Evolutionary conservation across 2,797 vertebrate species (phyloP).

Genomic region (Schizopygopsis malacanthus): DNA sequence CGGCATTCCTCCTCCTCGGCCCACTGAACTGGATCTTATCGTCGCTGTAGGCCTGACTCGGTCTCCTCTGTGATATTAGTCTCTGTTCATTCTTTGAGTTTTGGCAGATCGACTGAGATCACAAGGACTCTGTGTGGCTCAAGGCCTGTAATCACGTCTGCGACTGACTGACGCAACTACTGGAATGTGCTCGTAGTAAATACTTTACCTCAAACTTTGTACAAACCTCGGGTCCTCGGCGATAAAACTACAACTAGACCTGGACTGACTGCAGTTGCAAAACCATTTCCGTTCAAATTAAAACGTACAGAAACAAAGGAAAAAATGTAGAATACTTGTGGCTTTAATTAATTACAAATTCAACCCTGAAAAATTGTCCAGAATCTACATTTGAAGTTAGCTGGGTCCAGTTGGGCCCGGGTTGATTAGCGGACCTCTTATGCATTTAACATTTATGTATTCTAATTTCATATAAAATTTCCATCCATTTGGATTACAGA

Average conservation of each 20-base stretch:
- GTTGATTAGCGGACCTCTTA: not conserved
- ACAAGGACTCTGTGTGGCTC: not conserved
- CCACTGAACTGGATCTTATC: constrained; percentile 12
- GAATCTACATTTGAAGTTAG: not conserved
- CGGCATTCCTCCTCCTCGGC: constrained; percentile 38
- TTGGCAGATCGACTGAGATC: not conserved
- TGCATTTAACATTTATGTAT: not conserved
- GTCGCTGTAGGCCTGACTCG: not conserved
- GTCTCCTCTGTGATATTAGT: not conserved
- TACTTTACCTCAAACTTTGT: not conserved
- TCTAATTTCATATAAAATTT: not conserved
- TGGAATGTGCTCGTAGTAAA: not conserved
- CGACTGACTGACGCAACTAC: not conserved
- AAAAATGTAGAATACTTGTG: not conserved
- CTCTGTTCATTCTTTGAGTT: not conserved
- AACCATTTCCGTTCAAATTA: not conserved
- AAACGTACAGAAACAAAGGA: not conserved
- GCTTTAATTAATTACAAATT: not conserved
- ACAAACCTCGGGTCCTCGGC: not conserved
- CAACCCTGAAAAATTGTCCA: not conserved
- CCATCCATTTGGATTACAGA: too few species aligned
- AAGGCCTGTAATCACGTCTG: not conserved
- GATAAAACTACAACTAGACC: not conserved
- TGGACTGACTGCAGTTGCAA: not conserved
- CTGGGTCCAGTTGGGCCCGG: not conserved